Base-by-base conservation (phyloP, 2,797 vertebrate species). In the Anableps anableps region DNA sequence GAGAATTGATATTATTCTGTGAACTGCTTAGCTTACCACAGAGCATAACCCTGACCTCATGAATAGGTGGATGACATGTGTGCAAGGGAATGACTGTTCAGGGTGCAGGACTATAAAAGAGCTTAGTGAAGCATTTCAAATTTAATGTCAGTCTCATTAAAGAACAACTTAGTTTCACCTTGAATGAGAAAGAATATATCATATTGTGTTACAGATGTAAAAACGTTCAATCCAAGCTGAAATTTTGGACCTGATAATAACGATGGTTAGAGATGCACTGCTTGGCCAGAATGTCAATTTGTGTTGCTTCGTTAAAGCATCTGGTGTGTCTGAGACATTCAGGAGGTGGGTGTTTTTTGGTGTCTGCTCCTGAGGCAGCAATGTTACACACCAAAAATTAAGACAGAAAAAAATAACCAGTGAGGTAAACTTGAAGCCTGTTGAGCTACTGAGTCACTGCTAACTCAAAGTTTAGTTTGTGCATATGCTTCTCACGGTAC, bases 1-100 rank as follows among this genome's bases (percentile, higher is more conserved):
- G 91, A 93, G 92, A 95, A 94, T 93, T 91, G 89, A 92, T 91
- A 92, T 93, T 91, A 91, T 93, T 91, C 93, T 86, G 87, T 76
- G 84, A 86, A 86, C 87, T 80, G 75, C 86, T 80, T 73, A 74
- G 83, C 78, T 83, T 26, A 73, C 81, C 86, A 78, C 83, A 43
- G 77, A 89, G 86, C 86, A 75, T 80, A 64, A 76, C 78, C 72
- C 75, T 72, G 89, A 80, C 83, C 75, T 85, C 80, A 75, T 92
- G 90, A 93, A 93, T 86, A 88, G 86, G 74, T 84, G 86, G 71
- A 78, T 79, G 85, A 78, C 43, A 11, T 89, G 87, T 75, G 81
- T 83, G 79, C 17, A 80, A 53, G 80, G 53, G 50, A 48, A 21
- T 77, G 82, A 66, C 62, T 72, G 84, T 72, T 80, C 51, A 53